These are phyloP conservation scores for Cerceris rybyensis DNA, from an alignment of 2,888 invertebrate species.

Conservation along the genomic window DNA sequence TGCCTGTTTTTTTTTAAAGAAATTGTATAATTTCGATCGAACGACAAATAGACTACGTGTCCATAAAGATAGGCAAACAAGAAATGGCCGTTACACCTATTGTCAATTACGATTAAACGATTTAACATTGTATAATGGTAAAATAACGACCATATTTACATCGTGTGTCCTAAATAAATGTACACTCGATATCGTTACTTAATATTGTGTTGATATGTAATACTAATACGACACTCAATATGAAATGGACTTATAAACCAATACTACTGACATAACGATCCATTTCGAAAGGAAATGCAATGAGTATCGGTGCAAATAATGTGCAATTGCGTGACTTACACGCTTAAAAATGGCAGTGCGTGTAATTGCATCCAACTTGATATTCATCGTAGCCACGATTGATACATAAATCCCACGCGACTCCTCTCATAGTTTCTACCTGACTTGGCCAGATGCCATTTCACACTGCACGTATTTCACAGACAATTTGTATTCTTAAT, in stretches of 20 bases:
- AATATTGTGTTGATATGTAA: slow-evolving; percentile 40
- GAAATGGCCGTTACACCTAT: too few species aligned
- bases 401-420: slow-evolving; percentile 14
- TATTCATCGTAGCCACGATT: neutral
- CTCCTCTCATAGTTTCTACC: slow-evolving; percentile 17
- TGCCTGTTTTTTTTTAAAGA: too few species aligned
- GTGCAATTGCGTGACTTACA: slow-evolving; percentile 14
- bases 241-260: slow-evolving; percentile 20
- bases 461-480: slow-evolving; percentile 16
- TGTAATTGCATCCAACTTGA: slow-evolving; percentile 5
- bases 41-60: too few species aligned
- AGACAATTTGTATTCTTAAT: slow-evolving; percentile 34
- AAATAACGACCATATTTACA: neutral
- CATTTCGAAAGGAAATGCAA: slow-evolving; percentile 34
- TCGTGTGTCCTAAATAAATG: neutral
- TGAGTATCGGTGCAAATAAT: slow-evolving; percentile 9
- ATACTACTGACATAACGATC: neutral
- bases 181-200: slow-evolving; percentile 27
- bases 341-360: slow-evolving; percentile 8
- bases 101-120: too few species aligned
- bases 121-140: too few species aligned
- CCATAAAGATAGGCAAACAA: too few species aligned
- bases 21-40: too few species aligned
- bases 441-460: slow-evolving; percentile 25
- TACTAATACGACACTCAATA: slow-evolving; percentile 21